These are phyloP conservation scores for Aspiorhynchus laticeps DNA, from an alignment of 2,113 vertebrate genomes.

Conservation along the genomic window DNA sequence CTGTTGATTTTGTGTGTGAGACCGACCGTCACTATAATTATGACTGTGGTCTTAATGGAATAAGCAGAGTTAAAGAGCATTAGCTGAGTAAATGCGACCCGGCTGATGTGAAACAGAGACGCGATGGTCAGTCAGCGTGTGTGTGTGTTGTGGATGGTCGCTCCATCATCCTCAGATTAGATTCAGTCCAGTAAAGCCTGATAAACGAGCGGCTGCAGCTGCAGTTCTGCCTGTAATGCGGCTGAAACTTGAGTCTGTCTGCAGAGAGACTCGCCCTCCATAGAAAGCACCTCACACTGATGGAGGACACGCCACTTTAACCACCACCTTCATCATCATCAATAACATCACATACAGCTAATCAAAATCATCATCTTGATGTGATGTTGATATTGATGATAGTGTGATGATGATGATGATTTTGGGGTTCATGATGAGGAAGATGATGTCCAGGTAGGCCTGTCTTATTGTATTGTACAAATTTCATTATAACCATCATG, in stretches of 20 bases:
- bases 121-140: not conserved
- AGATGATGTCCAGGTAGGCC: not conserved
- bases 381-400: not conserved
- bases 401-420: not conserved
- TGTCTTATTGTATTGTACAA: not conserved
- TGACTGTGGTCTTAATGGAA: not conserved
- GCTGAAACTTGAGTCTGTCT: constrained; percentile 10
- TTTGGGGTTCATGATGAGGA: not conserved
- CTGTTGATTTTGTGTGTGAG: not conserved
- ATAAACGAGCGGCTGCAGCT: constrained; percentile 11
- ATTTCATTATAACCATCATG: not conserved
- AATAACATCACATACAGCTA: not conserved
- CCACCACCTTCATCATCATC: not conserved
- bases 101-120: not conserved
- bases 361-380: not conserved
- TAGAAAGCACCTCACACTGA: not conserved
- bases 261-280: not conserved
- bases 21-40: not conserved
- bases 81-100: not conserved
- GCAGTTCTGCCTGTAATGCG: not conserved
- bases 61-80: not conserved
- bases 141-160: not conserved
- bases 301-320: not conserved
- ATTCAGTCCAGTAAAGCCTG: not conserved
- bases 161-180: not conserved